Evolutionary conservation across 2,113 vertebrate genomes (phyloP).

Genomic region (Sinocyclocheilus anophthalmus): DNA sequence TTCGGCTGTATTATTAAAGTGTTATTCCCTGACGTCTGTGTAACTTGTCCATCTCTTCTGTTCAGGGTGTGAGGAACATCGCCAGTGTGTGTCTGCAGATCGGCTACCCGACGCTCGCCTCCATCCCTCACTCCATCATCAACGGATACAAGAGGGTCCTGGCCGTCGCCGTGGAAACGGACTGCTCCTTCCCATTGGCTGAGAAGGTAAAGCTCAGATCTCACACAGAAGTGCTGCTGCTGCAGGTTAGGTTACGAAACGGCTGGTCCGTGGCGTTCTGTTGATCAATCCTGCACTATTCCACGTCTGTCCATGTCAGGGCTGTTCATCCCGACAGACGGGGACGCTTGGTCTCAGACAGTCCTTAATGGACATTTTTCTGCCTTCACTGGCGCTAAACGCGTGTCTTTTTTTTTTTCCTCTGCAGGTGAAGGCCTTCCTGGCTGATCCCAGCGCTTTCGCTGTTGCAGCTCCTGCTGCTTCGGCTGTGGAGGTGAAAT

Average conservation of each 20-base stretch:
- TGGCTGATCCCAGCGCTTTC: conserved; percentile 94
- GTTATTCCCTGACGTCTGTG: not conserved
- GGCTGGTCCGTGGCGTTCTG: conserved; percentile 47
- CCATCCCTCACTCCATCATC: conserved; percentile 91
- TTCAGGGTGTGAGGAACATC: conserved; percentile 93
- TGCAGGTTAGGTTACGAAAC: conserved; percentile 55
- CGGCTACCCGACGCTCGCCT: conserved; percentile 96
- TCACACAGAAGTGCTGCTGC: not conserved
- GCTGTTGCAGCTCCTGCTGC: conserved; percentile 77
- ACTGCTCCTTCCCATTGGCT: conserved; percentile 94
- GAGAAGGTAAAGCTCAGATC: conserved; percentile 83
- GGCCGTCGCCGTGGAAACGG: conserved; percentile 91
- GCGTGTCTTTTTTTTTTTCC: not conserved
- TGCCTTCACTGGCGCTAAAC: not conserved
- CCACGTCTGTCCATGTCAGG: conserved; percentile 21
- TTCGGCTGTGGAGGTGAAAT: conserved; percentile 68
- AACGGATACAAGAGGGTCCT: conserved; percentile 96
- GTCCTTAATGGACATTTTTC: not conserved
- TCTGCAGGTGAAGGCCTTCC: conserved; percentile 87
- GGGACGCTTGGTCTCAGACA: conserved; percentile 45
- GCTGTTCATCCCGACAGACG: not conserved
- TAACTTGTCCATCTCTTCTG: not conserved
- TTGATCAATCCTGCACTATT: conserved; percentile 55
- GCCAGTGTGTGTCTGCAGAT: conserved; percentile 96
- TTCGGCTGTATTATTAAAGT: not conserved